Percentiles rank a stretch among this genome's conserved stretches.
Conservation (phyloP, 2,797 vertebrate genomes). For the Platalea minor region DNA sequence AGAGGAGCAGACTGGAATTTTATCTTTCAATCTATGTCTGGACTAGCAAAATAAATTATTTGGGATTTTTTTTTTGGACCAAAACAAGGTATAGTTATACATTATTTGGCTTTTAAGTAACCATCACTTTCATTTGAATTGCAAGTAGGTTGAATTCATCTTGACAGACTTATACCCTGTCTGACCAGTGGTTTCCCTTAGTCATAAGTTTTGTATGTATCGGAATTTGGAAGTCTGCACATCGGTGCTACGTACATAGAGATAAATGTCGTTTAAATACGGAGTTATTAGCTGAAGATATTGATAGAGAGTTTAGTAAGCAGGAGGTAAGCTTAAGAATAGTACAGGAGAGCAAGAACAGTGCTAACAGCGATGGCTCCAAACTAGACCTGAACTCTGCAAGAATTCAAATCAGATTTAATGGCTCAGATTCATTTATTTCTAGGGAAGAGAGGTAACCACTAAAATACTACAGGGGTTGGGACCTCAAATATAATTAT, state of each 20-base stretch:
- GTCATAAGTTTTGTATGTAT: background rate
- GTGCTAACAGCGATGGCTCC: accelerated
- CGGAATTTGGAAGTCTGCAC: background rate
- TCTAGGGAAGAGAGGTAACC: slow-evolving; percentile 31
- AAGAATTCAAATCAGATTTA: background rate
- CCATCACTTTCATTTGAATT: slow-evolving; percentile 29
- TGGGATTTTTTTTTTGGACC: background rate
- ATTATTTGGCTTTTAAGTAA: background rate
- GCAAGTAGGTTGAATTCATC: background rate
- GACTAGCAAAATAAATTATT: background rate
- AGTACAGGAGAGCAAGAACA: background rate
- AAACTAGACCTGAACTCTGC: background rate
- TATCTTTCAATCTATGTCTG: background rate
- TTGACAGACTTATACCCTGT: background rate
- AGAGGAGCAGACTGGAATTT: background rate
- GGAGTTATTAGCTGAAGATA: background rate
- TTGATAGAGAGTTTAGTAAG: background rate
- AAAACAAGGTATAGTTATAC: background rate
- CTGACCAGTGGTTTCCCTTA: slow-evolving; percentile 47
- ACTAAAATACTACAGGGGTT: slow-evolving; percentile 9
- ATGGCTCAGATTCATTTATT: background rate
- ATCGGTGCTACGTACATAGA: background rate
- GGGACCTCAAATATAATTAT: slow-evolving; percentile 33
- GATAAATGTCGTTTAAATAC: background rate
- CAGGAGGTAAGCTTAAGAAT: background rate